Base-by-base conservation (phyloP, 2,888 invertebrate species). In the Chamaedrilus cognettii region DNA sequence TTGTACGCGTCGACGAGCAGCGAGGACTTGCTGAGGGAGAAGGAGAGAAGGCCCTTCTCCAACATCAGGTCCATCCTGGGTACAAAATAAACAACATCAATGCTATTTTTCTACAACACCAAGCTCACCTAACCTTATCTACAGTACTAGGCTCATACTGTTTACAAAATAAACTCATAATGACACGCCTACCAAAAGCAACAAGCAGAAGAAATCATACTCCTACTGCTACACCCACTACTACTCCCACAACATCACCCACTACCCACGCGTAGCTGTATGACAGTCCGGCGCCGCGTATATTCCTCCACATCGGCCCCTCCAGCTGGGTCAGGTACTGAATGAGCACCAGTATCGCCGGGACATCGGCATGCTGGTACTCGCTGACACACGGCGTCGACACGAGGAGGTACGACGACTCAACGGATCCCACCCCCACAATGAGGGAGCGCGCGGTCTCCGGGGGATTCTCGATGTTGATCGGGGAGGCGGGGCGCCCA, bases 251-350 rank as follows among this genome's bases (percentile, higher is more conserved):
- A n/a, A n/a, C n/a, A n/a, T n/a, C n/a, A n/a, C n/a, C n/a, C n/a
- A n/a, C n/a, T n/a, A n/a, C n/a, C n/a, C n/a, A 83, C 83, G 77
- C 80, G 85, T 91, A 94, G 63, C 89, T 87, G 84, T 96, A 96
- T 0, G 94, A 89, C 63, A 92, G 87, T 0, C 95, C 95, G 77
- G 90, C 89, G 50, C 95, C 95, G 74, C 96, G 88, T 72, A 96
- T 91, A 81, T 90, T 88, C 62, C 89, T 88, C 92, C 93, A 94
- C 89, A 94, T 89, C 32, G 94, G 93, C 61, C 94, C 94, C 90
- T 94, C 94, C 0, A 90, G 86, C 84, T 94, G 94, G 5, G 89
- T 90, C 76, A 95, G 88, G 85, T 94, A 96, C 85, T 94, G 92
- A 72, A 93, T 86, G 72, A 91, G 91, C 34, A 94, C 89, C 75